These are phyloP conservation scores for Pharmacophagus antenor DNA, from an alignment of 2,888 invertebrate genomes.

Conservation along the genomic window DNA sequence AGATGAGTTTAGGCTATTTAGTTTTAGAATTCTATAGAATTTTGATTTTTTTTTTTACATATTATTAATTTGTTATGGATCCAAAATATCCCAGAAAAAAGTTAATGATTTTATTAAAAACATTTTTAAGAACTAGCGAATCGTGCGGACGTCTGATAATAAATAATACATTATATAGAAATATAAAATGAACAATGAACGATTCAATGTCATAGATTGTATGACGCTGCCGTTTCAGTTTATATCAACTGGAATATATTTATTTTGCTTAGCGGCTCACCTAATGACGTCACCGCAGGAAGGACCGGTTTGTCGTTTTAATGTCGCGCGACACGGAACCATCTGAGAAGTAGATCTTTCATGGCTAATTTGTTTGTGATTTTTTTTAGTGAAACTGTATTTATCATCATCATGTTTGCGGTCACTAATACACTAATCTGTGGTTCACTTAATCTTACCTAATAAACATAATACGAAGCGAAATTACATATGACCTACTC, in stretches of 20 bases:
- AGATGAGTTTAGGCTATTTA: no score
- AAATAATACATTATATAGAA: not conserved
- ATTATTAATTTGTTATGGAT: no score
- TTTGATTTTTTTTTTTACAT: no score
- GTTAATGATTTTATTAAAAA: no score
- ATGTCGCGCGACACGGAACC: conserved; percentile 33
- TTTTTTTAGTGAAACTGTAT: not conserved
- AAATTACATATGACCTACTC: not conserved
- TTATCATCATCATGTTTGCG: not conserved
- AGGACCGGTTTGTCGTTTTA: conserved; percentile 47
- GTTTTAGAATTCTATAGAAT: no score
- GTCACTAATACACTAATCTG: not conserved
- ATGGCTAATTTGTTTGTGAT: not conserved
- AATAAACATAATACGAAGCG: not conserved
- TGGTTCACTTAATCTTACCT: not conserved
- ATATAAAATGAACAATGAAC: not conserved
- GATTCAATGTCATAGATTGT: conserved; percentile 6
- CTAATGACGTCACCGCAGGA: conserved; percentile 47
- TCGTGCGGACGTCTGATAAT: no score
- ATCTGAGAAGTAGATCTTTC: conserved; percentile 21
- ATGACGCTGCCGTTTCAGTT: conserved; percentile 20
- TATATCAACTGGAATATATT: conserved; percentile 22
- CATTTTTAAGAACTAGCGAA: no score
- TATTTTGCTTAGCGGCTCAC: conserved; percentile 39
- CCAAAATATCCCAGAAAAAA: no score